Percentiles rank a stretch among this genome's conserved stretches.
phyloP scores from a whole-genome alignment of 2,797 vertebrate species.

The Cheirogaleus major region DNA sequence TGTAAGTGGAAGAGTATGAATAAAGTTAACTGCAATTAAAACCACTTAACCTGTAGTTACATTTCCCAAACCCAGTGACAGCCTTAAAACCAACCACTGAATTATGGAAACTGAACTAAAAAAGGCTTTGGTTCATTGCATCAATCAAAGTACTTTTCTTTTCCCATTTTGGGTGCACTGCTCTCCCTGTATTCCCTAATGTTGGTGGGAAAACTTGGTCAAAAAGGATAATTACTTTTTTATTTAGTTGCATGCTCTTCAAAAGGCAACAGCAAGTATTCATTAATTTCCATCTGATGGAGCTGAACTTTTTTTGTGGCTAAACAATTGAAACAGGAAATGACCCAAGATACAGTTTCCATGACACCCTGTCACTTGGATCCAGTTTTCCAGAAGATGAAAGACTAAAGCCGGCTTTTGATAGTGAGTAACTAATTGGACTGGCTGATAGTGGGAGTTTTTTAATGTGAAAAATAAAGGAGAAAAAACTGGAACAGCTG shows the following conservation, averaged over 20 bases:
- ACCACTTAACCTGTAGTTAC: not conserved
- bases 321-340: slow-evolving; percentile 90
- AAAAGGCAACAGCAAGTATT: slow-evolving; percentile 66
- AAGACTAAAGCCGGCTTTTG: slow-evolving; percentile 88
- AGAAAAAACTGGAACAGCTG: slow-evolving; percentile 89
- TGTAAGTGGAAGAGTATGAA: not conserved
- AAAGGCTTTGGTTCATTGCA: slow-evolving; percentile 15
- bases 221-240: slow-evolving; percentile 58
- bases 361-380: slow-evolving; percentile 90
- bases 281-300: slow-evolving; percentile 77
- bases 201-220: slow-evolving; percentile 63
- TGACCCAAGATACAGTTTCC: slow-evolving; percentile 92
- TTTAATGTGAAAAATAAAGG: slow-evolving; percentile 85
- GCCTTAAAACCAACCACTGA: slow-evolving; percentile 40
- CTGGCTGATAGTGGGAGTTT: slow-evolving; percentile 85
- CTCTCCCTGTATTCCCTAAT: slow-evolving; percentile 32
- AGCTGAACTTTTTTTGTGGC: slow-evolving; percentile 77
- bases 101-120: slow-evolving; percentile 5
- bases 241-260: slow-evolving; percentile 69
- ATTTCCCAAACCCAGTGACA: not conserved
- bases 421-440: slow-evolving; percentile 92
- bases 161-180: not conserved
- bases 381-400: slow-evolving; percentile 91
- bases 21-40: not conserved
- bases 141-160: not conserved